Percentiles rank a stretch among this genome's conserved stretches.
Conservation (phyloP, 2,797 vertebrate species). For the Pampus argenteus region DNA sequence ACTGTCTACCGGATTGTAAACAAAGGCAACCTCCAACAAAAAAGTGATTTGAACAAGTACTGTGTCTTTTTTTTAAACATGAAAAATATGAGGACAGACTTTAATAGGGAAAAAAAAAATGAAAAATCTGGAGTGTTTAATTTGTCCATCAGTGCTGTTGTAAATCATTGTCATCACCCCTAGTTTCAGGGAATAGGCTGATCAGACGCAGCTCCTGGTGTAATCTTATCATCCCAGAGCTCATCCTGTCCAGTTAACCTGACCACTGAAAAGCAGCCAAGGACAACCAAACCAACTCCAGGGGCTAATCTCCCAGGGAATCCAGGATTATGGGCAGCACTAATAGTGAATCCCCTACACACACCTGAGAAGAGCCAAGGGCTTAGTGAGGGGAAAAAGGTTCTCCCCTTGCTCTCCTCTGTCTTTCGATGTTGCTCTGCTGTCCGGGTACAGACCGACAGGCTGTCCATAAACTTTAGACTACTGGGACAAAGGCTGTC, state of each 20-base stretch:
- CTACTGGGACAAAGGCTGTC: constrained; percentile 7
- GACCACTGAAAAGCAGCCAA: constrained; percentile 40
- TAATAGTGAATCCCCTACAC: constrained; percentile 67
- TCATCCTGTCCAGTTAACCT: constrained; percentile 71
- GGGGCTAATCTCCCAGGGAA: constrained; percentile 63
- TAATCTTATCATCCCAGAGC: constrained; percentile 56
- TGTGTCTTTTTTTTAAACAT: background rate
- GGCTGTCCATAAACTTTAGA: constrained; percentile 3
- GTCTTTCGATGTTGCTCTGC: constrained; percentile 21
- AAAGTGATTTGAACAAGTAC: background rate
- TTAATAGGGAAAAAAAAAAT: too few species aligned
- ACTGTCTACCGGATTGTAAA: background rate
- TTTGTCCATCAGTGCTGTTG: background rate
- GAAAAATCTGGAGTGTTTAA: too few species aligned
- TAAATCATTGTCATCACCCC: constrained; percentile 6
- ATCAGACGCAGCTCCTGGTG: constrained; percentile 26
- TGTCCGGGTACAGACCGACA: constrained; percentile 31
- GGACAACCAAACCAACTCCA: constrained; percentile 60
- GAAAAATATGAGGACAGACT: background rate
- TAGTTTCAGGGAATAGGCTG: constrained; percentile 50
- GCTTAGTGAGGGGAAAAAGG: constrained; percentile 51
- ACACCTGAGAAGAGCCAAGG: constrained; percentile 45
- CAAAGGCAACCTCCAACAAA: background rate
- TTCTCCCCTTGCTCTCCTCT: constrained; percentile 31
- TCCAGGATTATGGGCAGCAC: constrained; percentile 71